These are phyloP conservation scores for Antechinus flavipes DNA, from an alignment of 2,113 vertebrate species.

Conservation along the genomic window DNA sequence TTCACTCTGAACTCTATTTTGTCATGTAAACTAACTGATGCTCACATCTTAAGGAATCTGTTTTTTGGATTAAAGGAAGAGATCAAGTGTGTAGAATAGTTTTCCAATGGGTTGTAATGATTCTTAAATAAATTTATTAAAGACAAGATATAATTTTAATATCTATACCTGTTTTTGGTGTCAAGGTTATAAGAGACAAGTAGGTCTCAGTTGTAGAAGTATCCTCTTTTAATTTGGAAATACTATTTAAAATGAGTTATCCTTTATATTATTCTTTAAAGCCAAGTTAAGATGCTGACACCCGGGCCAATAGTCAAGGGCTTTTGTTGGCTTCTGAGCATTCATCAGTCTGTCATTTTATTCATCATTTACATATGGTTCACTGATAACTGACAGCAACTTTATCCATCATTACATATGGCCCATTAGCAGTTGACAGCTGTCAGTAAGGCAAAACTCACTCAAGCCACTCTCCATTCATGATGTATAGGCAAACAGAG, in stretches of 20 bases:
- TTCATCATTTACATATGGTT: conserved; percentile 65
- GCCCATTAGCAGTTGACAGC: conserved; percentile 70
- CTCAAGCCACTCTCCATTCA: conserved; percentile 64
- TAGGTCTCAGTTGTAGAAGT: neutral
- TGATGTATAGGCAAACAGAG: conserved; percentile 58
- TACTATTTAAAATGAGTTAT: conserved; percentile 48
- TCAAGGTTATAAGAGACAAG: neutral
- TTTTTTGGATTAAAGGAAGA: neutral
- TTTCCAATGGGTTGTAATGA: neutral
- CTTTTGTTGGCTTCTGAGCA: conserved; percentile 58
- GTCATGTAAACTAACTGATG: too few species aligned
- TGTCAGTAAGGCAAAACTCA: conserved; percentile 71
- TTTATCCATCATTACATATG: conserved; percentile 71
- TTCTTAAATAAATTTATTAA: conserved; percentile 7
- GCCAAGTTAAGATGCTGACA: conserved; percentile 55
- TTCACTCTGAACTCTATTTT: too few species aligned
- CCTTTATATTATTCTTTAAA: conserved; percentile 42
- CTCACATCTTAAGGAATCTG: too few species aligned
- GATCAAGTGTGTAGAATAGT: neutral
- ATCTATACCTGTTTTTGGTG: conserved; percentile 9
- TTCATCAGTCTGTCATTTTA: conserved; percentile 57
- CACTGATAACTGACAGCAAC: conserved; percentile 61
- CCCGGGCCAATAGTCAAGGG: conserved; percentile 40
- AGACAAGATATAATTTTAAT: conserved; percentile 17
- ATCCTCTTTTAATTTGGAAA: conserved; percentile 24